These are phyloP conservation scores for Cremastinae sp. DNA, from an alignment of 2,888 invertebrate genomes.

Conservation along the genomic window DNA sequence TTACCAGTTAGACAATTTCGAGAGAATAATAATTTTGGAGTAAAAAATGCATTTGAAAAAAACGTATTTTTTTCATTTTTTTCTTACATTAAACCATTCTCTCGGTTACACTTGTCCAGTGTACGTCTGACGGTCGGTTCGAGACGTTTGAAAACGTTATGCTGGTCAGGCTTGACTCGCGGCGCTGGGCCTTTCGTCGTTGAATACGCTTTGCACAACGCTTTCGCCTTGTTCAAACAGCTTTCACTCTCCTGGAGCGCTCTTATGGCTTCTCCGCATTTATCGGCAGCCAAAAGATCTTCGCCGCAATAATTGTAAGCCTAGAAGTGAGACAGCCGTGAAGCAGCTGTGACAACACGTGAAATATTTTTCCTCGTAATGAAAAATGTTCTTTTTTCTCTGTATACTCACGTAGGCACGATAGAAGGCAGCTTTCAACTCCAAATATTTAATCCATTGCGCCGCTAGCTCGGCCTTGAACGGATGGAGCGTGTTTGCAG, in stretches of 20 bases:
- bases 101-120: conserved; percentile 85
- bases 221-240: conserved; percentile 81
- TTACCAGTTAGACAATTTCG: neutral
- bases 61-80: neutral
- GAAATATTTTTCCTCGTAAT: neutral
- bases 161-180: conserved; percentile 83
- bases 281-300: conserved; percentile 83
- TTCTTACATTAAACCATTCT: conserved; percentile 85
- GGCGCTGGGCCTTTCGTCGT: conserved; percentile 83
- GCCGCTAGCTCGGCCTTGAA: conserved; percentile 81
- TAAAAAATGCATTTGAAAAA: too few relatives aligned
- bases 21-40: conserved; percentile 35
- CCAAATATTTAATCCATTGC: conserved; percentile 84
- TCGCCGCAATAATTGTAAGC: conserved; percentile 85
- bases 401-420: conserved; percentile 82
- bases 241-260: conserved; percentile 82
- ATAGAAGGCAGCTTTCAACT: conserved; percentile 84
- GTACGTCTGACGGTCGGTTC: conserved; percentile 83
- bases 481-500: conserved; percentile 82
- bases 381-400: neutral
- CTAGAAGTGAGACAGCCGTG: conserved; percentile 71
- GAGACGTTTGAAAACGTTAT: conserved; percentile 83
- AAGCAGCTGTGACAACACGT: conserved; percentile 21
- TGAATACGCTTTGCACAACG: conserved; percentile 83
- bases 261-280: conserved; percentile 85